Conservation (phyloP, 2,888 invertebrate species). For the Sussaba pulchella region DNA sequence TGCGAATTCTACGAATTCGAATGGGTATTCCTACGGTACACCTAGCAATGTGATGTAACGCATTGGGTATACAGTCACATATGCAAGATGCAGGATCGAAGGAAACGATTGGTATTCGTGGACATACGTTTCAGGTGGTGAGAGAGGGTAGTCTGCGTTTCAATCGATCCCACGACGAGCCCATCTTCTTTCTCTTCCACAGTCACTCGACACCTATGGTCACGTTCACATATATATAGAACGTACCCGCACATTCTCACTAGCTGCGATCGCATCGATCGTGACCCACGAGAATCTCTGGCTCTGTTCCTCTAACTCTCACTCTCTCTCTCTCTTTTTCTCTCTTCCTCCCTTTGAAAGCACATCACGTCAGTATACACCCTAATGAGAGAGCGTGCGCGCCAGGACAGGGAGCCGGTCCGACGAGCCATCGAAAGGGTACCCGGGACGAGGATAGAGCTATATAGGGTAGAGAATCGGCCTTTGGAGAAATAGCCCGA, state of each 20-base stretch:
- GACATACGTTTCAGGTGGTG: constrained; percentile 51
- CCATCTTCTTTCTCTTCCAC: constrained; percentile 25
- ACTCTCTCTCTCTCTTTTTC: constrained; percentile 25
- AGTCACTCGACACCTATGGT: constrained; percentile 59
- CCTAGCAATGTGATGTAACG: background rate
- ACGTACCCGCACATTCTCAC: constrained; percentile 38
- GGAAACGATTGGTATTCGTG: constrained; percentile 11
- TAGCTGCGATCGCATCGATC: constrained; percentile 54
- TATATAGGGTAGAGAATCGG: constrained; percentile 44
- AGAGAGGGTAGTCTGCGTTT: constrained; percentile 18
- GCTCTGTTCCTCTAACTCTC: background rate
- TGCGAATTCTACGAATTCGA: constrained; percentile 26
- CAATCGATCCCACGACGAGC: constrained; percentile 57
- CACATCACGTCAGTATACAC: constrained; percentile 68
- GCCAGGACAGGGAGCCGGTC: constrained; percentile 29
- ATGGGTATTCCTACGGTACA: constrained; percentile 7
- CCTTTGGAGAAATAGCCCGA: constrained; percentile 34
- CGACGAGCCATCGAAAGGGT: constrained; percentile 49
- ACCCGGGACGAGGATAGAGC: constrained; percentile 10
- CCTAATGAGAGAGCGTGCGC: constrained; percentile 68
- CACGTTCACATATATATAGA: constrained; percentile 49
- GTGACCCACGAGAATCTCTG: constrained; percentile 58
- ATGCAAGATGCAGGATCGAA: background rate
- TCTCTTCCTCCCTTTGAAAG: constrained; percentile 66
- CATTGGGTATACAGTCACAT: background rate